phyloP scores from a whole-genome alignment of 2,113 vertebrate genomes.

The Archilochus colubris region DNA sequence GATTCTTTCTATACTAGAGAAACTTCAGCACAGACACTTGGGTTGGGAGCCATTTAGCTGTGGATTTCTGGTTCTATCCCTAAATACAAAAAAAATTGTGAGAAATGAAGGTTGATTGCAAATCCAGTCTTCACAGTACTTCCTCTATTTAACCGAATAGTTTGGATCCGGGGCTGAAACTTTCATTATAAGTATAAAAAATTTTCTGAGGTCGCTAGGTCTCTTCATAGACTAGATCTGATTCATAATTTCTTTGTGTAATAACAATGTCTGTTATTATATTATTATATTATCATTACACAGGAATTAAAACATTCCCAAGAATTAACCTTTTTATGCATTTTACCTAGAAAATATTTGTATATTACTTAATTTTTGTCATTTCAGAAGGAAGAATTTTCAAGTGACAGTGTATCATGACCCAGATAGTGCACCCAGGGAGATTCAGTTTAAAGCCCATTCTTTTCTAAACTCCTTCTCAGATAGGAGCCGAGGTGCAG shows the following conservation, averaged over 20 bases:
- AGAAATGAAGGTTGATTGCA: neutral
- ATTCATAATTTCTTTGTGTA: neutral
- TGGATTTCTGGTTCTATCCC: neutral
- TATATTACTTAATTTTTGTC: neutral
- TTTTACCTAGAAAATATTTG: neutral
- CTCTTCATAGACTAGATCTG: neutral
- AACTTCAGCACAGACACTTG: neutral
- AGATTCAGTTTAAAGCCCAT: too few species aligned
- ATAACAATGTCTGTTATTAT: neutral
- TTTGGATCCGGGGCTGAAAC: neutral
- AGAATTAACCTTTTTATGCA: neutral
- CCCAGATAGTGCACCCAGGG: too few species aligned
- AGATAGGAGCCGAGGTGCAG: too few species aligned
- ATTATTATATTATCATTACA: too few species aligned
- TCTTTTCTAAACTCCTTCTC: too few species aligned
- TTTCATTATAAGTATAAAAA: neutral
- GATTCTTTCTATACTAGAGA: neutral
- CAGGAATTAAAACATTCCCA: neutral
- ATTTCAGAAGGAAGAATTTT: neutral
- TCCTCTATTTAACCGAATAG: neutral
- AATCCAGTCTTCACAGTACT: neutral
- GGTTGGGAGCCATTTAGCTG: neutral
- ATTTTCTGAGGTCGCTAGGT: fast-evolving
- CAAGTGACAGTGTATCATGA: neutral
- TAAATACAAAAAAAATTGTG: neutral